Conservation (phyloP, 2,888 invertebrate genomes). For the Meta bourneti region DNA sequence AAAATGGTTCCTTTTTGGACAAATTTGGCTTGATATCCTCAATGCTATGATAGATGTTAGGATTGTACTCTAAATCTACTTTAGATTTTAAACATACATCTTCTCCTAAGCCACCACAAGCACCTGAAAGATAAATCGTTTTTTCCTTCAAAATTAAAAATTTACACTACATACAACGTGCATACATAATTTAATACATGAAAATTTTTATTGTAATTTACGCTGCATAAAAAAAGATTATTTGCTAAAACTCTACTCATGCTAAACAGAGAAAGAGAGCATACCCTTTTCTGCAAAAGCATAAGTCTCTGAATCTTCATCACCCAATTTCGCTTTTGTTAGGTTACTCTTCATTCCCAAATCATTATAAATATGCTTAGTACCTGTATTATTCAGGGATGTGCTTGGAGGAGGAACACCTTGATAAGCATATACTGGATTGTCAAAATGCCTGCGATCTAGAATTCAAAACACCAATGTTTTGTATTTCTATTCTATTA, state of each 20-base stretch:
- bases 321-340: conserved; percentile 76
- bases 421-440: conserved; percentile 78
- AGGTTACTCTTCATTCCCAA: conserved; percentile 76
- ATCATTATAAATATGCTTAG: conserved; percentile 77
- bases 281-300: conserved; percentile 70
- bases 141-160: background rate
- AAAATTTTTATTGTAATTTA: background rate
- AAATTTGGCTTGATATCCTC: conserved; percentile 83
- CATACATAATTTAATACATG: background rate
- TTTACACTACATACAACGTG: background rate
- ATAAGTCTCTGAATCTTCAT: conserved; percentile 70
- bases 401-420: conserved; percentile 49
- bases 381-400: conserved; percentile 71
- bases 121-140: conserved; percentile 48
- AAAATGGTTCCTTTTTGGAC: conserved; percentile 82
- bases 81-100: conserved; percentile 65
- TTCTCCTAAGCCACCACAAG: conserved; percentile 69
- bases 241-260: conserved; percentile 2
- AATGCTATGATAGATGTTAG: conserved; percentile 87
- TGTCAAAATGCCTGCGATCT: conserved; percentile 78
- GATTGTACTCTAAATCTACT: conserved; percentile 79
- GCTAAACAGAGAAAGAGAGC: background rate
- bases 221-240: background rate
- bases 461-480: conserved; percentile 1
- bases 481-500: background rate